Evolutionary conservation across 2,888 invertebrate genomes (phyloP).

Genomic region (Cheilosia scutellata): DNA sequence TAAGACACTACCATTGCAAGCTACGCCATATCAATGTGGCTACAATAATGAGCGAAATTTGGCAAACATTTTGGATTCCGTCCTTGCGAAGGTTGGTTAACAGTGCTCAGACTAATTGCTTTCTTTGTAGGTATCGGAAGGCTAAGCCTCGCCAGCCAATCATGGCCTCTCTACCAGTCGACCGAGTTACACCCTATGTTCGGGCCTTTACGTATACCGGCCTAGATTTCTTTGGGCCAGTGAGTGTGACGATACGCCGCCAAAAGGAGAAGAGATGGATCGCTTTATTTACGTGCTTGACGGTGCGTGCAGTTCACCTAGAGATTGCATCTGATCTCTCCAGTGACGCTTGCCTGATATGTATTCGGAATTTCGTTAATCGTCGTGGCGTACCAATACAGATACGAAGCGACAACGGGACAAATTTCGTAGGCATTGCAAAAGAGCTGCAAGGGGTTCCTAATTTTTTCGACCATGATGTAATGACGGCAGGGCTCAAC

Average conservation of each 20-base stretch:
- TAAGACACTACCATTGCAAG: neutral
- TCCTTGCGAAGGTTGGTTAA: neutral
- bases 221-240: conserved; percentile 60
- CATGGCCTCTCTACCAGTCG: conserved; percentile 54
- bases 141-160: conserved; percentile 18
- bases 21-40: neutral
- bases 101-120: neutral
- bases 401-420: conserved; percentile 62
- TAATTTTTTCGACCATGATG: neutral
- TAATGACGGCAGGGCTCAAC: neutral
- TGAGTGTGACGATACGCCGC: conserved; percentile 41
- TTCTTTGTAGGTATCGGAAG: neutral
- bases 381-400: conserved; percentile 50
- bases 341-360: conserved; percentile 54
- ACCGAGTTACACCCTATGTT: conserved; percentile 16
- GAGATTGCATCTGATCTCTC: conserved; percentile 54
- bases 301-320: conserved; percentile 48
- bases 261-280: conserved; percentile 41
- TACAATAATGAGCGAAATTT: neutral
- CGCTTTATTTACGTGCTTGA: conserved; percentile 22
- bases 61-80: neutral
- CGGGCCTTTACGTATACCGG: conserved; percentile 38
- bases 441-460: conserved; percentile 9
- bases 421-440: conserved; percentile 61
- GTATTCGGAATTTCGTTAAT: conserved; percentile 62